Conservation (phyloP, 35 echinoderm and acorn worm genomes). For the Ophioderma brevispina region DNA sequence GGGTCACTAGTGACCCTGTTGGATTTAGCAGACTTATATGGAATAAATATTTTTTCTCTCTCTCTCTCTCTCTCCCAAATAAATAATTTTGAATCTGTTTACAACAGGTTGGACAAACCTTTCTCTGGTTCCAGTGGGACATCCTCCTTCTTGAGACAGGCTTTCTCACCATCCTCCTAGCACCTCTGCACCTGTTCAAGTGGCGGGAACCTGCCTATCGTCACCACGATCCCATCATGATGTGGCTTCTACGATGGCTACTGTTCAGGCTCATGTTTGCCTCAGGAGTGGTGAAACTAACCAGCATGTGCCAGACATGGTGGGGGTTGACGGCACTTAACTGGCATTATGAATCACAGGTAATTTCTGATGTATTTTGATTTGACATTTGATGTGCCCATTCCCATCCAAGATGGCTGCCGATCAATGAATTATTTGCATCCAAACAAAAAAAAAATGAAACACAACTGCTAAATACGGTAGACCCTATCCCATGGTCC, state of each 20-base stretch:
- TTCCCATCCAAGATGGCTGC: no score
- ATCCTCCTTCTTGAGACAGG: constrained; percentile 91
- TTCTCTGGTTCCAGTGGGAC: constrained; percentile 99
- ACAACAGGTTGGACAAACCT: constrained; percentile 91
- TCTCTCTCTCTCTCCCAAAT: no score
- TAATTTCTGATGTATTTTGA: no score
- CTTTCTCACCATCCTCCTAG: constrained; percentile 90
- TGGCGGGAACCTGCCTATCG: constrained; percentile 29
- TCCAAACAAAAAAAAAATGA: no score
- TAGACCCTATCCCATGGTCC: no score
- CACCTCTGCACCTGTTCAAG: constrained; percentile 76
- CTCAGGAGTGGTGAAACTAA: constrained; percentile 93
- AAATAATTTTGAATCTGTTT: no score
- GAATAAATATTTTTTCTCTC: background rate
- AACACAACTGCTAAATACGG: no score
- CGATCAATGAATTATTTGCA: no score
- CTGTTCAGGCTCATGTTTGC: constrained; percentile 97
- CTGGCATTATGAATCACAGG: constrained; percentile 96
- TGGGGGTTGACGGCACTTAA: constrained; percentile 95
- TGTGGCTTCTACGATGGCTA: constrained; percentile 92
- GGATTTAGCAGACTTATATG: no score
- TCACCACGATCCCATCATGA: constrained; percentile 66
- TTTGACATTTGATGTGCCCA: no score
- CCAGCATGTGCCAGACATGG: constrained; percentile 88
- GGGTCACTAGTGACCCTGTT: no score